Evolutionary conservation across 2,797 vertebrate genomes (phyloP).

Genomic region (Phrynocephalus forsythii): DNA sequence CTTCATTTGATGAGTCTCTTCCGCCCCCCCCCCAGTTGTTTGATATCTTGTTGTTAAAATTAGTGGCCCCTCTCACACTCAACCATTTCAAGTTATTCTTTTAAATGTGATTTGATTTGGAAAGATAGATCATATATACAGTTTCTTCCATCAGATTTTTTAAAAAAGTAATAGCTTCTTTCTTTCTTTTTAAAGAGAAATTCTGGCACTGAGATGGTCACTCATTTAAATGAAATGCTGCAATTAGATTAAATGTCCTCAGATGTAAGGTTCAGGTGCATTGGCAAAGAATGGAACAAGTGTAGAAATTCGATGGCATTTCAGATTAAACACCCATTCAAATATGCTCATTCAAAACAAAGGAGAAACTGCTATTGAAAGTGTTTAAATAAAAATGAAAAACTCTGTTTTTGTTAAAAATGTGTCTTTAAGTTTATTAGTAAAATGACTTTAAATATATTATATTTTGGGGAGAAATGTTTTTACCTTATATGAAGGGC

Average conservation of each 20-base stretch:
- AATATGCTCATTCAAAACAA: conserved; percentile 8
- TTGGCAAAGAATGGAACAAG: neutral
- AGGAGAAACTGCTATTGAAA: conserved; percentile 12
- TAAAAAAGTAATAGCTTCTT: conserved; percentile 24
- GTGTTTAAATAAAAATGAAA: conserved; percentile 11
- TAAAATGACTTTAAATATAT: conserved; percentile 5
- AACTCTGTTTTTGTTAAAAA: neutral
- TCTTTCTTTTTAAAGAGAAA: conserved; percentile 29
- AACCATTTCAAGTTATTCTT: neutral
- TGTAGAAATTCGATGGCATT: neutral
- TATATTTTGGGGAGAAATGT: neutral
- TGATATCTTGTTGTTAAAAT: neutral
- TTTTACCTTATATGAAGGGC: neutral
- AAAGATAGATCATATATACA: conserved; percentile 42
- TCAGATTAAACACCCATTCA: neutral
- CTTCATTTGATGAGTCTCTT: neutral
- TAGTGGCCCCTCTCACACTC: neutral
- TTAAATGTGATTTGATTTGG: too few relatives aligned
- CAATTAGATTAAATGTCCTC: conserved; percentile 25
- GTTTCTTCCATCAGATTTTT: conserved; percentile 28
- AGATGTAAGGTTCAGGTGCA: conserved; percentile 23
- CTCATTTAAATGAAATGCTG: conserved; percentile 33
- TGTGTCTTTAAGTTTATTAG: conserved; percentile 9
- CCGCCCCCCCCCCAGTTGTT: neutral
- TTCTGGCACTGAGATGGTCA: neutral